Evolutionary conservation across 2,888 invertebrate species (phyloP), one percentile per base, ranked within the genome.

Genomic region (Brassicogethes aeneus): DNA sequence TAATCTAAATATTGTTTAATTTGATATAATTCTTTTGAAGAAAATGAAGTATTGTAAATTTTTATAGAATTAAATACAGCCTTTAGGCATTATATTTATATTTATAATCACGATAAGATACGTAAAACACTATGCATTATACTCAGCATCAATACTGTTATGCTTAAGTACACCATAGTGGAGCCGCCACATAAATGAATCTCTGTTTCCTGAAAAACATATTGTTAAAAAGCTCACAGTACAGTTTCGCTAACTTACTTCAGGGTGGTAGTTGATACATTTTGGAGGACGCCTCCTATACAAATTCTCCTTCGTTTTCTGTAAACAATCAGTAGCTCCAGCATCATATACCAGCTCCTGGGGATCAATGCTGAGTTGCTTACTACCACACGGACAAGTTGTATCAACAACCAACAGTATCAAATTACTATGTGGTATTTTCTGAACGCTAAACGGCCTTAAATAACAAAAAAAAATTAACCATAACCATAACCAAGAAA

Each of bases 391-490:
- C 37, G 89, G 89, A 64, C 89, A 90, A 53, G 87, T 70, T 15
- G 87, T 89, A 67, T 92, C 90, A 55, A 91, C 90, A 48, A 90
- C 91, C 48, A 92, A 72, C 48, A 92, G 71, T 57, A 92, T 87
- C 55, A 92, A 71, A 73, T 92, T 92, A 61, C 90, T 91, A 65
- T 88, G 85, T 36, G 84, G 88, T 59, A 92, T 88, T 70, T 89
- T 89, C 63, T 91, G 90, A 41, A 91, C 90, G 70, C 90, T 91
- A 70, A 91, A 91, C 16, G 90, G 90, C 59, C 91, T 86, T 36
- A 15, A 51, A 52, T 39, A 2, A 16, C 32, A 32, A n/a, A n/a
- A 47, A 34, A 14, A 40, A 39, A 12, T 7, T n/a, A n/a, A n/a
- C n/a, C n/a, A n/a, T n/a, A n/a, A n/a, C n/a, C n/a, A n/a, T n/a